A percentile compares a stretch with the other conserved stretches of the same genome.
Evolutionary conservation across 92 coral and sea anemone species (phyloP).

Genomic region (Desmophyllum pertusum): DNA sequence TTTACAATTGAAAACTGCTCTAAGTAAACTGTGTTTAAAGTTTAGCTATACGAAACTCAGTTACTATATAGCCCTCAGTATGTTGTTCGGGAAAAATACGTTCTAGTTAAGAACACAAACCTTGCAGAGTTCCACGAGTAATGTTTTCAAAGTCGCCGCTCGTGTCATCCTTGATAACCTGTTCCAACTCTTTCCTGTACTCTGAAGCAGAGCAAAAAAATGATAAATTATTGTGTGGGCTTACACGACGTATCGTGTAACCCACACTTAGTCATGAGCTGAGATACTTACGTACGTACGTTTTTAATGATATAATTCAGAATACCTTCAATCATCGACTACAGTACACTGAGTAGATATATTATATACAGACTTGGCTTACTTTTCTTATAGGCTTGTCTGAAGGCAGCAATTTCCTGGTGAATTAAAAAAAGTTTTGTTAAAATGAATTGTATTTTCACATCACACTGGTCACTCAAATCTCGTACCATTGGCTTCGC

Average conservation of each 20-base stretch:
- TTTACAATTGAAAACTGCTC: too few relatives aligned
- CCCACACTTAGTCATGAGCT: too few relatives aligned
- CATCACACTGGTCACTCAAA: not conserved
- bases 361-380: constrained; percentile 13
- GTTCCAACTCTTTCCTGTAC: constrained; percentile 72
- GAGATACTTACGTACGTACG: too few relatives aligned
- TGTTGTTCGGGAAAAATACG: too few relatives aligned
- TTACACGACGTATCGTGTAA: too few relatives aligned
- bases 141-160: constrained; percentile 88
- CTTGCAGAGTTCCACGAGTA: constrained; percentile 80
- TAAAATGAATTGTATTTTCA: not conserved
- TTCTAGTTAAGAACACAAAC: too few relatives aligned
- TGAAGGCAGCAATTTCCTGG: constrained; percentile 81
- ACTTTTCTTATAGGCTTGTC: constrained; percentile 86
- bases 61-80: too few relatives aligned
- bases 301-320: too few relatives aligned
- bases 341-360: not conserved
- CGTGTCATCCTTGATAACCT: constrained; percentile 82
- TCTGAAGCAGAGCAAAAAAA: constrained; percentile 53
- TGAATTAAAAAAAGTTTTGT: constrained; percentile 1
- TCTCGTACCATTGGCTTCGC: not conserved
- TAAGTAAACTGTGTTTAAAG: too few relatives aligned
- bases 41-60: too few relatives aligned
- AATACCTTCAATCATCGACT: too few relatives aligned
- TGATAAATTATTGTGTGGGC: too few relatives aligned